Conservation (phyloP, 1,140 invertebrate genomes). For the Drosophila saltans region DNA sequence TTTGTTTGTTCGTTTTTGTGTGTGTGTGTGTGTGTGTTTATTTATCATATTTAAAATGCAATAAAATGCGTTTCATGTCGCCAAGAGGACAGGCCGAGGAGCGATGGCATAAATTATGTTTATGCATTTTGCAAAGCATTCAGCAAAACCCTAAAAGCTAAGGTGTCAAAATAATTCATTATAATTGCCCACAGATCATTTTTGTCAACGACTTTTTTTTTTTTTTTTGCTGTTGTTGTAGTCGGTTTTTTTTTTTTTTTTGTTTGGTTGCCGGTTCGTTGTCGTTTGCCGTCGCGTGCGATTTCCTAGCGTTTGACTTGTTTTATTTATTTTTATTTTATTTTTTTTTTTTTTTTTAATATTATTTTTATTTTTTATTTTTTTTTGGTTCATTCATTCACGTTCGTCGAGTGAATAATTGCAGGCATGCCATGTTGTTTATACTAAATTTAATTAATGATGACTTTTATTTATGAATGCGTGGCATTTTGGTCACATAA, state of each 20-base stretch:
- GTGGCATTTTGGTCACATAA: slow-evolving; percentile 62
- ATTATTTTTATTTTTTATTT: slow-evolving; percentile 20
- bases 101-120: slow-evolving; percentile 72
- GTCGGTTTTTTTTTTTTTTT: slow-evolving; percentile 1
- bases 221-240: not conserved
- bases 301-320: slow-evolving; percentile 55
- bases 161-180: slow-evolving; percentile 82
- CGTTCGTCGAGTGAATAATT: slow-evolving; percentile 76
- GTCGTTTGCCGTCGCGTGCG: slow-evolving; percentile 56
- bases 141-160: slow-evolving; percentile 57
- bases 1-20: slow-evolving; percentile 26
- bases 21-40: slow-evolving; percentile 66
- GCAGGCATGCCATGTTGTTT: slow-evolving; percentile 75
- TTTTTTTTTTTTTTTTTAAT: slow-evolving; percentile 16
- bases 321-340: slow-evolving; percentile 17
- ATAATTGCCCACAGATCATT: slow-evolving; percentile 82
- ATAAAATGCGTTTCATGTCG: slow-evolving; percentile 70
- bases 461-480: slow-evolving; percentile 80
- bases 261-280: slow-evolving; percentile 11
- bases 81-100: slow-evolving; percentile 23
- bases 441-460: slow-evolving; percentile 81
- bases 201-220: slow-evolving; percentile 66
- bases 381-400: slow-evolving; percentile 46
- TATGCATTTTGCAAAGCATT: slow-evolving; percentile 76
- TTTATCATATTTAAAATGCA: slow-evolving; percentile 82